These are phyloP conservation scores for Aspidoscelis tigris DNA, from an alignment of 2,113 vertebrate species.

Conservation along the genomic window DNA sequence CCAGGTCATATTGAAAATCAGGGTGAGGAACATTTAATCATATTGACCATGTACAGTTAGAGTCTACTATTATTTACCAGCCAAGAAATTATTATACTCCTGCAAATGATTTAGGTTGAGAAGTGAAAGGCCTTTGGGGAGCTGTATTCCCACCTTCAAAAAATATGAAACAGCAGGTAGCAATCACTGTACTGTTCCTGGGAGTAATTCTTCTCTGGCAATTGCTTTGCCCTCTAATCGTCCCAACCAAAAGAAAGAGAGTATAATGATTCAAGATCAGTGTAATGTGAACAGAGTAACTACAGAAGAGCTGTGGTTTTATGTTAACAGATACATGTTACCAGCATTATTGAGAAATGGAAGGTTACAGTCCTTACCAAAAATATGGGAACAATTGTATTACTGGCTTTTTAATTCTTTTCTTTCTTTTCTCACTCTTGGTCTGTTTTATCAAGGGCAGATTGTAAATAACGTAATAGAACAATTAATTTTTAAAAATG, in stretches of 20 bases:
- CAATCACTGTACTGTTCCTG: conserved; percentile 77
- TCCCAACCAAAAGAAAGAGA: conserved; percentile 68
- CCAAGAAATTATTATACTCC: conserved; percentile 85
- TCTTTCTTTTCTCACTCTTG: too few relatives aligned
- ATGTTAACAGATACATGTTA: conserved; percentile 64
- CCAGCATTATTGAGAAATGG: conserved; percentile 44
- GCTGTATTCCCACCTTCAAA: conserved; percentile 75
- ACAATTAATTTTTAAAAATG: too few relatives aligned
- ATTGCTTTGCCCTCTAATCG: conserved; percentile 79
- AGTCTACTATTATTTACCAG: conserved; percentile 86
- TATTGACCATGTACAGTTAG: conserved; percentile 83
- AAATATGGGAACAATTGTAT: background rate
- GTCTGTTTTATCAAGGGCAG: too few relatives aligned
- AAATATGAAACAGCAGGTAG: conserved; percentile 80
- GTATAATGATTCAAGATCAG: conserved; percentile 67
- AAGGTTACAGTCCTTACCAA: background rate
- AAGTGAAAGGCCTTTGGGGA: conserved; percentile 80
- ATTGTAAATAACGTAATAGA: too few relatives aligned
- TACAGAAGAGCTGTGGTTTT: conserved; percentile 64
- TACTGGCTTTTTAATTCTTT: too few relatives aligned
- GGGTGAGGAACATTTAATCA: conserved; percentile 81
- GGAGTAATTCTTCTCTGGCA: conserved; percentile 75
- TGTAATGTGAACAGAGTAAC: conserved; percentile 55
- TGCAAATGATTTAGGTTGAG: conserved; percentile 82
- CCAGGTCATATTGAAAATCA: conserved; percentile 76